Conservation (phyloP, 2,797 vertebrate genomes). For the Helicolenus hilgendorfi region DNA sequence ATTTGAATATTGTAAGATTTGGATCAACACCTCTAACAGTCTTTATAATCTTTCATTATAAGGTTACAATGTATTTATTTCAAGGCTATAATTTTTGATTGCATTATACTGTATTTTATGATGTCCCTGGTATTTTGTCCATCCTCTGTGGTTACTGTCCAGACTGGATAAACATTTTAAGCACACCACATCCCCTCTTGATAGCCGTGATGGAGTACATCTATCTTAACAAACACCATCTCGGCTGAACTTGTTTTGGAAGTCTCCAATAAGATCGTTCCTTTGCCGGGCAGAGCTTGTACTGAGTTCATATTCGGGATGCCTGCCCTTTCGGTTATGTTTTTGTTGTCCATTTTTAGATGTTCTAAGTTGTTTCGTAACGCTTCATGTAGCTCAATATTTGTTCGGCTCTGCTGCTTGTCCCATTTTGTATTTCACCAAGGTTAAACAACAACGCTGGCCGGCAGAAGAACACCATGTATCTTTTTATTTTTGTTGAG, state of each 20-base stretch:
- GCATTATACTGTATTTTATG: not conserved
- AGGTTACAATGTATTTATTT: constrained; percentile 2
- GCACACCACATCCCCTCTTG: not conserved
- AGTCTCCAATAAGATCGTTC: constrained; percentile 58
- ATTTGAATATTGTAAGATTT: not conserved
- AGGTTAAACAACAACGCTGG: constrained; percentile 80
- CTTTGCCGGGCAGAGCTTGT: constrained; percentile 31
- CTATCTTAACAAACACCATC: constrained; percentile 51
- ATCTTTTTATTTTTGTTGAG: constrained; percentile 82
- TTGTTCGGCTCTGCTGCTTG: constrained; percentile 82
- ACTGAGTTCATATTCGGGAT: constrained; percentile 56
- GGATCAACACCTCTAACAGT: not conserved
- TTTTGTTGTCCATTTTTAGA: constrained; percentile 79
- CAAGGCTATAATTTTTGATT: not conserved
- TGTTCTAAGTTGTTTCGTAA: constrained; percentile 75
- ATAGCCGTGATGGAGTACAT: constrained; percentile 53
- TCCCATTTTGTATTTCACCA: constrained; percentile 83
- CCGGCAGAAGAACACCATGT: constrained; percentile 76
- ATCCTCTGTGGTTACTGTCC: not conserved
- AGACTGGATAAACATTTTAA: constrained; percentile 41
- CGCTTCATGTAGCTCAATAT: constrained; percentile 73
- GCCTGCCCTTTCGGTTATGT: constrained; percentile 58
- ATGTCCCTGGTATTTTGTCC: constrained; percentile 13
- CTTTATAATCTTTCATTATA: not conserved
- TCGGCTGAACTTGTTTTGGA: constrained; percentile 58